Conservation (phyloP, 2,113 vertebrate species). For the Opisthocomus hoazin region DNA sequence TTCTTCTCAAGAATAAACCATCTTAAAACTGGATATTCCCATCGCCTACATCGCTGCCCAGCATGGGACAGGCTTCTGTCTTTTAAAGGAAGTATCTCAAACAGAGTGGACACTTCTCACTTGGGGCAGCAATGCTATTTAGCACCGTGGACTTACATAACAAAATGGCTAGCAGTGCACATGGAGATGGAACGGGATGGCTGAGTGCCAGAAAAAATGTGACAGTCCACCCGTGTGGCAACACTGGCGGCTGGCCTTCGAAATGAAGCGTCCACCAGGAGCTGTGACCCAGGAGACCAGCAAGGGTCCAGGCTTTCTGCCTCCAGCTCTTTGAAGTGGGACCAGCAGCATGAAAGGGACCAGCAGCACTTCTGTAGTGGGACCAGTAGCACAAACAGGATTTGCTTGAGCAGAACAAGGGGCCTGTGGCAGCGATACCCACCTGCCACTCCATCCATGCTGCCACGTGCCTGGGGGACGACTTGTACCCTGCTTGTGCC, state of each 20-base stretch:
- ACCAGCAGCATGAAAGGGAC: background rate
- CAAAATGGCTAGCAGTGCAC: background rate
- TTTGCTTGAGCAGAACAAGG: background rate
- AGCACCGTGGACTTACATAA: background rate
- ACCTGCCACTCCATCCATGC: background rate
- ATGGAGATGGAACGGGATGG: rapidly evolving
- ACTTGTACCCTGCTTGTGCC: background rate
- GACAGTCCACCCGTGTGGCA: background rate
- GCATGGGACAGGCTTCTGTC: background rate
- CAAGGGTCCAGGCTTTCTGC: background rate
- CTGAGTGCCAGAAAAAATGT: background rate
- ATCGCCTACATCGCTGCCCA: background rate
- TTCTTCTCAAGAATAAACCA: background rate
- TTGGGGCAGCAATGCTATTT: background rate
- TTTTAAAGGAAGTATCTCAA: background rate
- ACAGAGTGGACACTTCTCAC: background rate
- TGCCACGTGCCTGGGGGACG: background rate
- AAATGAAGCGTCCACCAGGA: background rate
- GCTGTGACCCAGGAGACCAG: background rate
- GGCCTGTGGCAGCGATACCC: background rate
- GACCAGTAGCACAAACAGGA: rapidly evolving
- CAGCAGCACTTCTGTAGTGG: no score
- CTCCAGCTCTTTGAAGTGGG: background rate
- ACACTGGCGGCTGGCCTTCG: background rate
- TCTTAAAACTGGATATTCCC: background rate